Percentiles rank a stretch among this genome's conserved stretches.
phyloP scores from a whole-genome alignment of 2,888 invertebrate genomes.

The Eledona agricola region DNA sequence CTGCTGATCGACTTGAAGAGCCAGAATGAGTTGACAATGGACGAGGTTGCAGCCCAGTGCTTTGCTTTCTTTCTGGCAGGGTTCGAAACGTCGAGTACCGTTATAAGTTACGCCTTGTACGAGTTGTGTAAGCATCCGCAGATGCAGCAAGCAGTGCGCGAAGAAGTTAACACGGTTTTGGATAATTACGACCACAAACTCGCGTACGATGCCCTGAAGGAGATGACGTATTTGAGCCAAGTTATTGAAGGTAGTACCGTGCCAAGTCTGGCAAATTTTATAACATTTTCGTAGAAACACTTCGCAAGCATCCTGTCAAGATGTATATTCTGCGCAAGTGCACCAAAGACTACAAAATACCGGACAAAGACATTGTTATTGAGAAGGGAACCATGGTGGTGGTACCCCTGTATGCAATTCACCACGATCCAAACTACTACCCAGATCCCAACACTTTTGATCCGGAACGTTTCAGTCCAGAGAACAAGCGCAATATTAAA shows the following conservation, averaged over 20 bases:
- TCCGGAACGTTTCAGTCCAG: conserved; percentile 45
- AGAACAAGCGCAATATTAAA: conserved; percentile 27
- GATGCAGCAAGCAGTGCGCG: conserved; percentile 27
- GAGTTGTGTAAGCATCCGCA: conserved; percentile 29
- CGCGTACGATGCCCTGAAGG: conserved; percentile 31
- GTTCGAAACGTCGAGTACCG: conserved; percentile 36
- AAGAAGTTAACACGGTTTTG: conserved; percentile 28
- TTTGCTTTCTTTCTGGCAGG: conserved; percentile 67
- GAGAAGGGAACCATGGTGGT: conserved; percentile 50
- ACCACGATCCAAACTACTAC: conserved; percentile 53
- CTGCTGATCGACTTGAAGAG: conserved; percentile 51
- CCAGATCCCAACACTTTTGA: conserved; percentile 47
- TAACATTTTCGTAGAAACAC: conserved; percentile 51
- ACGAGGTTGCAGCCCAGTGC: conserved; percentile 63
- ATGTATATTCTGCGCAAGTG: conserved; percentile 40
- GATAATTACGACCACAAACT: conserved; percentile 19
- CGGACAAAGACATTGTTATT: conserved; percentile 49
- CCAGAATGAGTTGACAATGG: conserved; percentile 51
- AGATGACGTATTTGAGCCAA: conserved; percentile 55
- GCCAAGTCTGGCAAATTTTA: neutral
- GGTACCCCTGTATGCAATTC: conserved; percentile 51
- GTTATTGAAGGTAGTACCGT: conserved; percentile 54
- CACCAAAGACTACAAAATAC: conserved; percentile 48
- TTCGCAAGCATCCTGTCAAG: conserved; percentile 55
- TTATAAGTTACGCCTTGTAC: conserved; percentile 35